Evolutionary conservation across 2,113 vertebrate species (phyloP).

Genomic region (Pituophis catenifer): DNA sequence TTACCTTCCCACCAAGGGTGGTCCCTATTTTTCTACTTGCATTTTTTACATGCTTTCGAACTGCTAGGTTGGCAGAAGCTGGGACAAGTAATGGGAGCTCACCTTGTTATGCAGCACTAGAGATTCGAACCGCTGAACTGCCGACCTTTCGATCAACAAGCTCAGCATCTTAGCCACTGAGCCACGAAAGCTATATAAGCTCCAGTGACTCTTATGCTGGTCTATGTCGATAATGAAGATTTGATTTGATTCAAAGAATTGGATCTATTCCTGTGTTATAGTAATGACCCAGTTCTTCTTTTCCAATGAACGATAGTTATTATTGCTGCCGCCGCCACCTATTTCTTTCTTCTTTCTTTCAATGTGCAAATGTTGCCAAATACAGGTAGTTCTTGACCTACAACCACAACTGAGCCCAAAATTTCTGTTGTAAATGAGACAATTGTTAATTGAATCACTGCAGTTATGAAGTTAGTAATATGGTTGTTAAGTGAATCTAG

Average conservation of each 20-base stretch:
- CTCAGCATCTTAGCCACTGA: too few species aligned
- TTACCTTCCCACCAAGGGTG: too few species aligned
- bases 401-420: neutral
- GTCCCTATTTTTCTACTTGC: too few species aligned
- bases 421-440: neutral
- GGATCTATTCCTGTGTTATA: neutral
- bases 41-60: too few species aligned
- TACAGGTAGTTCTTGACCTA: neutral
- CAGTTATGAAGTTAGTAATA: too few species aligned
- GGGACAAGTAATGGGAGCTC: too few species aligned
- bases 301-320: neutral
- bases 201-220: neutral
- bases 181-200: neutral
- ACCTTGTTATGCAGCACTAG: too few species aligned
- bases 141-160: too few species aligned
- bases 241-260: neutral
- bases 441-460: neutral
- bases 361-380: neutral
- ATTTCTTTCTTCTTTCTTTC: neutral
- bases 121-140: too few species aligned
- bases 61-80: too few species aligned
- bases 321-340: rapidly evolving
- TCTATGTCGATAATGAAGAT: neutral
- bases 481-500: neutral
- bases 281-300: too few species aligned